phyloP scores from a whole-genome alignment of 2,888 invertebrate species.

The Scaptomyza caliginosa region DNA sequence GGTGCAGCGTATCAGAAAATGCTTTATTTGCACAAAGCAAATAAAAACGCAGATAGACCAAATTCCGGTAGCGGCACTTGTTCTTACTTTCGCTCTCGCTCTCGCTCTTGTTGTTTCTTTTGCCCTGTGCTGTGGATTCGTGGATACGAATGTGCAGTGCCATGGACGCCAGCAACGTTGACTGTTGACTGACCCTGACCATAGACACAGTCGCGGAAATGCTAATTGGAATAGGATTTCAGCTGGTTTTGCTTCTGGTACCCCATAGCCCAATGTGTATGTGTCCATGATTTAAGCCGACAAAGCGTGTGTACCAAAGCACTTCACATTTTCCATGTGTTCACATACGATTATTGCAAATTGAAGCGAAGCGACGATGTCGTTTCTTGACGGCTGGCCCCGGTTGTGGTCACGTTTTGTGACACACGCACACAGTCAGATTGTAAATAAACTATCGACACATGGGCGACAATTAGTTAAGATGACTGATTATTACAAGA shows the following conservation, averaged over 20 bases:
- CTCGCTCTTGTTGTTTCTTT: slow-evolving; percentile 1
- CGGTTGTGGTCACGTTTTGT: slow-evolving; percentile 64
- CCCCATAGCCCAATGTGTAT: background rate
- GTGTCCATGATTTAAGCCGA: slow-evolving; percentile 16
- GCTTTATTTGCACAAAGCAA: slow-evolving; percentile 46
- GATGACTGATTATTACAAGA: slow-evolving; percentile 23
- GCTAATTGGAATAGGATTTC: slow-evolving; percentile 37
- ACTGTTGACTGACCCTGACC: slow-evolving; percentile 65
- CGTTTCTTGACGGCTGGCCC: slow-evolving; percentile 32
- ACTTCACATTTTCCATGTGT: slow-evolving; percentile 22
- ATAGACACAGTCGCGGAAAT: slow-evolving; percentile 61
- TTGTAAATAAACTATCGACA: background rate
- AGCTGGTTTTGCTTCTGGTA: background rate
- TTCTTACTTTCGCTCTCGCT: slow-evolving; percentile 6
- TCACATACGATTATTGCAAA: slow-evolving; percentile 18
- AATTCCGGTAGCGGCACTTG: slow-evolving; percentile 14
- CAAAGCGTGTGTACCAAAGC: background rate
- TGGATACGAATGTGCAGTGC: slow-evolving; percentile 19
- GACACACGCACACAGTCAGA: slow-evolving; percentile 38
- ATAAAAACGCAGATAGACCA: slow-evolving; percentile 21
- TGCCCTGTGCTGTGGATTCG: slow-evolving; percentile 1
- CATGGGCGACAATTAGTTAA: slow-evolving; percentile 20
- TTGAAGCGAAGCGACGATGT: slow-evolving; percentile 44
- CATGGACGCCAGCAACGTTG: slow-evolving; percentile 38
- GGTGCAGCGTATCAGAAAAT: slow-evolving; percentile 40